Conservation (phyloP, 2,888 invertebrate species). For the Nesidiocoris tenuis region DNA sequence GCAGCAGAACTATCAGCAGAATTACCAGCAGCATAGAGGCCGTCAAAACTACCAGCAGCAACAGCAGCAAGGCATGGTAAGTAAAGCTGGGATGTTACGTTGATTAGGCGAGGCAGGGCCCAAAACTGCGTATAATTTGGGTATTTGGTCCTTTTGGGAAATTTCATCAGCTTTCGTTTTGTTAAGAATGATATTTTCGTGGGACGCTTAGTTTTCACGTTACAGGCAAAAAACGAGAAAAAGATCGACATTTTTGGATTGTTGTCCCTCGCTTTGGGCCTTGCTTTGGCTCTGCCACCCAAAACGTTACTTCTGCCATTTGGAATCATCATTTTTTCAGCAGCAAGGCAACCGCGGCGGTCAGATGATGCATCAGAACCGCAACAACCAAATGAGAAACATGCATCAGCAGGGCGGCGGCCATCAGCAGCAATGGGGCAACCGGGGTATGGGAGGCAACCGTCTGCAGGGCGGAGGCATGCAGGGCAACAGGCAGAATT, state of each 20-base stretch:
- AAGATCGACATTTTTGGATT: no score
- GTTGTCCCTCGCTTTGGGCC: no score
- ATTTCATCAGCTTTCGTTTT: no score
- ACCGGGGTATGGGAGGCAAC: slow-evolving; percentile 1
- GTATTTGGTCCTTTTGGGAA: no score
- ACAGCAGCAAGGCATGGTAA: slow-evolving; percentile 10
- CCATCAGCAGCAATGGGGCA: slow-evolving; percentile 16
- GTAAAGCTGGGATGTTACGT: no score
- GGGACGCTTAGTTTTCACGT: no score
- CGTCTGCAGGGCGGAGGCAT: slow-evolving; percentile 10
- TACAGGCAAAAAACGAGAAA: no score
- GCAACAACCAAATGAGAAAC: slow-evolving; percentile 13
- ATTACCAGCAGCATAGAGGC: slow-evolving; percentile 27
- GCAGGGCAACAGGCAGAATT: slow-evolving; percentile 39
- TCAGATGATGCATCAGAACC: slow-evolving; percentile 3
- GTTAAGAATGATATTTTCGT: no score
- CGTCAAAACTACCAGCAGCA: slow-evolving; percentile 23
- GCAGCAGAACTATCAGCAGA: slow-evolving; percentile 50
- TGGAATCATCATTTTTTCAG: not conserved
- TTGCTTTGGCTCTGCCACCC: no score
- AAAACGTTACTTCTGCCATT: no score
- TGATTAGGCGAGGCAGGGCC: no score
- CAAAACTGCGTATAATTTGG: no score
- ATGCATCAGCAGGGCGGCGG: slow-evolving; percentile 7
- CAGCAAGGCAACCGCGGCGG: slow-evolving; percentile 7